phyloP scores from a whole-genome alignment of 1,140 invertebrate species.

The Drosophila sechellia region DNA sequence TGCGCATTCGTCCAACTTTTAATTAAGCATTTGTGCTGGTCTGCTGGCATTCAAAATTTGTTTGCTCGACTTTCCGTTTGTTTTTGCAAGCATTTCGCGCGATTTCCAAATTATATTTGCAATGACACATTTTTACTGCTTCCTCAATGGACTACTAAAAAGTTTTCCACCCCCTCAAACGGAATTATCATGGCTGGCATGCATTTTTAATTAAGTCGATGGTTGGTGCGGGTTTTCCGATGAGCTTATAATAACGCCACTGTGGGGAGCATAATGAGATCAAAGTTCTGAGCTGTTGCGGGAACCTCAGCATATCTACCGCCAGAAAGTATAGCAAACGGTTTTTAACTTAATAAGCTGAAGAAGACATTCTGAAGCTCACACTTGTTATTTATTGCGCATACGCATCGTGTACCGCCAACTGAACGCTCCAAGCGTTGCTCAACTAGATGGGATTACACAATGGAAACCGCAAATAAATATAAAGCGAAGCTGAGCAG shows the following conservation, averaged over 20 bases:
- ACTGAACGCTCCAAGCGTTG: conserved; percentile 36
- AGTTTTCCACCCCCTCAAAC: conserved; percentile 12
- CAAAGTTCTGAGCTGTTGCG: conserved; percentile 12
- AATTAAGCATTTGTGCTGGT: conserved; percentile 60
- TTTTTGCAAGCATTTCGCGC: conserved; percentile 12
- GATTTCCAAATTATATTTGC: conserved; percentile 51
- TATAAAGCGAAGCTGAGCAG: conserved; percentile 48
- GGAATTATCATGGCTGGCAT: conserved; percentile 22
- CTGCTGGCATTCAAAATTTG: conserved; percentile 32
- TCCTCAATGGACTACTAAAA: conserved; percentile 11
- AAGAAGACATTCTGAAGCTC: conserved; percentile 1
- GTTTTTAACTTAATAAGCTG: neutral
- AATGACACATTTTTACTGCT: conserved; percentile 37
- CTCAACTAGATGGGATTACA: conserved; percentile 58
- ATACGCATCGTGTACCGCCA: conserved; percentile 25
- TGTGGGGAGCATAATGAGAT: conserved; percentile 7
- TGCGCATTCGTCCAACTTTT: conserved; percentile 57
- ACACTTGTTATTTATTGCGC: conserved; percentile 60
- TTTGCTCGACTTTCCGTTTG: conserved; percentile 36
- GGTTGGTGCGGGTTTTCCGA: conserved; percentile 11
- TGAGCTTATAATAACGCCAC: conserved; percentile 16
- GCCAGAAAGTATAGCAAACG: neutral
- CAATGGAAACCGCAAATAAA: conserved; percentile 72
- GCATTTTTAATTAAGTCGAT: conserved; percentile 47
- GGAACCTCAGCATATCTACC: conserved; percentile 6